Evolutionary conservation across 2,888 invertebrate species (phyloP).

Genomic region (Resseliella maxima): DNA sequence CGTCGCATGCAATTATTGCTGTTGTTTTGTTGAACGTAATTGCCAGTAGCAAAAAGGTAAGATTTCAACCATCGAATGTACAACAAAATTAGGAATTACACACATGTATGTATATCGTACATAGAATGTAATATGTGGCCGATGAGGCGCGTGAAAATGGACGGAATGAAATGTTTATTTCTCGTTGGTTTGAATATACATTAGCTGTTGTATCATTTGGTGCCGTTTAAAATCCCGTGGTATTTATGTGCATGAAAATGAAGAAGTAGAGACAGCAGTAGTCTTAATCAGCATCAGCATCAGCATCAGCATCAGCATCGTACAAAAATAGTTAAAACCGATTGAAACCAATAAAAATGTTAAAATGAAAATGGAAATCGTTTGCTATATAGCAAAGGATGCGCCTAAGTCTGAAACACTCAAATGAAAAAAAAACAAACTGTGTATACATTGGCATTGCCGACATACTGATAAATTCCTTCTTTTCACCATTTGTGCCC

Average conservation of each 20-base stretch:
- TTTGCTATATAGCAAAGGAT: not conserved
- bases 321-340: slow-evolving; percentile 38
- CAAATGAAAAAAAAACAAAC: not conserved
- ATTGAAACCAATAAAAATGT: slow-evolving; percentile 39
- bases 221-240: not conserved
- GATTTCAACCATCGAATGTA: not conserved
- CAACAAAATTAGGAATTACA: slow-evolving; percentile 50
- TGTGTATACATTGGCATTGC: not conserved
- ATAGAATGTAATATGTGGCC: not conserved
- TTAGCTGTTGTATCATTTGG: not conserved
- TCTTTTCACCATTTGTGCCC: slow-evolving; percentile 15
- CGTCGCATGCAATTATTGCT: slow-evolving; percentile 33
- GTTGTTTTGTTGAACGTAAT: slow-evolving; percentile 27
- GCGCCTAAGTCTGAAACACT: not conserved
- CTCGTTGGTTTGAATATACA: not conserved
- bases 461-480: not conserved
- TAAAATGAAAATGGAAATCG: slow-evolving; percentile 48
- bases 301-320: not conserved
- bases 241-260: slow-evolving; percentile 44
- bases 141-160: not conserved
- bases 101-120: not conserved
- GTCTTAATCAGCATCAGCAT: not conserved
- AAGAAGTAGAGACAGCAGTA: not conserved
- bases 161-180: not conserved
- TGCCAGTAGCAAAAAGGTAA: slow-evolving; percentile 39